phyloP scores from a whole-genome alignment of 2,113 vertebrate species.

The Anguilla rostrata region DNA sequence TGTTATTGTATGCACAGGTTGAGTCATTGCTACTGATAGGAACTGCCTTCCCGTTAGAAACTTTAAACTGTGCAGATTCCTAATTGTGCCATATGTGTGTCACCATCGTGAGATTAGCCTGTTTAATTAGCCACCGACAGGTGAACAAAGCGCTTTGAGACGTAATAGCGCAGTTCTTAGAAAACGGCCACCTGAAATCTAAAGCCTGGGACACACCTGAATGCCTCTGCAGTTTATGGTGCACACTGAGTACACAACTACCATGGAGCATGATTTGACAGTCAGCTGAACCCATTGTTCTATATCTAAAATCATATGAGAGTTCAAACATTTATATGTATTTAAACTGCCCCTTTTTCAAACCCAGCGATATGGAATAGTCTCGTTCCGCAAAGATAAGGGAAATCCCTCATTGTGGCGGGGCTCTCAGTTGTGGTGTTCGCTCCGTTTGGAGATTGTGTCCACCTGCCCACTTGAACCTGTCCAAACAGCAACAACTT shows the following conservation, averaged over 20 bases:
- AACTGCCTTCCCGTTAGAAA: constrained; percentile 46
- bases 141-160: constrained; percentile 61
- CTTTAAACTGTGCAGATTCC: constrained; percentile 63
- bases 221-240: background rate
- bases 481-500: constrained; percentile 45
- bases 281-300: background rate
- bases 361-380: background rate
- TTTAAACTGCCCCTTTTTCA: background rate
- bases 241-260: background rate
- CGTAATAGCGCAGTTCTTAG: constrained; percentile 60
- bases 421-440: constrained; percentile 48
- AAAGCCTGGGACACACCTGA: background rate
- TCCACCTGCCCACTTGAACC: constrained; percentile 49
- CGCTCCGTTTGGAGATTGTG: constrained; percentile 56
- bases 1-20: background rate
- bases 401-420: constrained; percentile 22
- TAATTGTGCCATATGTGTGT: constrained; percentile 58
- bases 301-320: background rate
- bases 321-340: background rate
- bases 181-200: constrained; percentile 53
- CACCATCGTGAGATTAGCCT: constrained; percentile 61
- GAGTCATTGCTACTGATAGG: constrained; percentile 9
- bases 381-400: constrained; percentile 22
- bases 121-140: constrained; percentile 66
- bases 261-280: background rate